Evolutionary conservation across 2,113 vertebrate species (phyloP), one percentile per base, ranked within the genome.

Genomic region (Myocastor coypus): DNA sequence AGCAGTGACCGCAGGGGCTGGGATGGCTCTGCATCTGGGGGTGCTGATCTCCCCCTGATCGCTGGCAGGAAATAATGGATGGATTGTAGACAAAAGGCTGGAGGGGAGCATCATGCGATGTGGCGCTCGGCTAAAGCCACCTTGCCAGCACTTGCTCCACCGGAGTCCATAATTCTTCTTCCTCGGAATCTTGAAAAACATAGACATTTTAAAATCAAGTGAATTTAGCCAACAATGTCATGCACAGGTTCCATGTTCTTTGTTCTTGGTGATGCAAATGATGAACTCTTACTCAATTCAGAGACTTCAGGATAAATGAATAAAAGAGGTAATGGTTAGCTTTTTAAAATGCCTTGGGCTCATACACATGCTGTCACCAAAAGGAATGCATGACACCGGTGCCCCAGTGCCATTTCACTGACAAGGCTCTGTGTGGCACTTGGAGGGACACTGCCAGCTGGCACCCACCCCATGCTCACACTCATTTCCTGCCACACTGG

Each of bases 1-100:
- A 40, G 3, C 5, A 3, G 26, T 28, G 55, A 4, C 22, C 0
- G 4, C 3, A 40, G 40, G 13, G 57, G 28, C 14, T 3, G 40
- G 9, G 0, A 34, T 42, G 57, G 37, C 14, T 8, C 1, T 8
- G 2, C 9, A 3, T 0, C 7, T 1, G 12, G 8, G 14, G 55
- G 8, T 20, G 19, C 71, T 32, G 34, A 55, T 37, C 9, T 30
- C 26, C 66, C 84, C 42, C 34, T 7, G 26, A 37, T 26, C 17
- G 11, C 37, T 59, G 1, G 0, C 71, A 4, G 5, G 1, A 3
- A 3, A 32, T 7, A 8, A 3, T 34, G 66, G 10, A 13, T 20
- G 0, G 34, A 22, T 20, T 2, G 40, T 64, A 83, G 1, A 40
- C 16, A 8, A 11, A 17, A 11, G 32, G 16, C 50, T 28, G 0